Percentiles rank a stretch among this genome's conserved stretches.
phyloP scores from a whole-genome alignment of 2,797 vertebrate genomes.

The Merluccius polli region DNA sequence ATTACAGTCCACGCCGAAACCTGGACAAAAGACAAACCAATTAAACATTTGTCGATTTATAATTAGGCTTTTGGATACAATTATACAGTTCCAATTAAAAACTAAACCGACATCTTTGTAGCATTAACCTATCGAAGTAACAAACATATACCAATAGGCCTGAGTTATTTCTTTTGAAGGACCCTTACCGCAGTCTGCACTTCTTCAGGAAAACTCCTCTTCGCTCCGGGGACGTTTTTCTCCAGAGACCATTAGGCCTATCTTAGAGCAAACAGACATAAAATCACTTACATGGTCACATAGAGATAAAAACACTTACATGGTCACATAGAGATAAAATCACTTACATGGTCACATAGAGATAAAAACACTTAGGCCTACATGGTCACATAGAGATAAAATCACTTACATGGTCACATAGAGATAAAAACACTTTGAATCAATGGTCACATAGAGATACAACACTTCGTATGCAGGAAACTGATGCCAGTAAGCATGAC shows the following conservation, averaged over 20 bases:
- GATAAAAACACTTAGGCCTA: too few relatives aligned
- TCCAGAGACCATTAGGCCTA: slow-evolving; percentile 66
- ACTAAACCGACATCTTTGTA: neutral
- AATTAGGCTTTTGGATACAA: neutral
- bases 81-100: neutral
- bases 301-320: too few relatives aligned
- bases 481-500: too few relatives aligned
- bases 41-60: neutral
- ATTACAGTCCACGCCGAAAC: slow-evolving; percentile 74
- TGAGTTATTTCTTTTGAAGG: neutral
- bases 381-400: too few relatives aligned
- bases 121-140: neutral
- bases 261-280: slow-evolving; percentile 51
- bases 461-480: too few relatives aligned
- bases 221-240: slow-evolving; percentile 66
- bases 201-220: slow-evolving; percentile 76
- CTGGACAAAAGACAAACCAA: slow-evolving; percentile 56
- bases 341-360: too few relatives aligned
- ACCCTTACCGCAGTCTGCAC: slow-evolving; percentile 73
- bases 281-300: neutral
- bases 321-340: too few relatives aligned
- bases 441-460: too few relatives aligned
- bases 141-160: neutral
- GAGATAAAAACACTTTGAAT: too few relatives aligned
- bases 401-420: too few relatives aligned